These are phyloP conservation scores for Drosophila flavopinicola DNA, from an alignment of 2,888 invertebrate species.

Conservation along the genomic window DNA sequence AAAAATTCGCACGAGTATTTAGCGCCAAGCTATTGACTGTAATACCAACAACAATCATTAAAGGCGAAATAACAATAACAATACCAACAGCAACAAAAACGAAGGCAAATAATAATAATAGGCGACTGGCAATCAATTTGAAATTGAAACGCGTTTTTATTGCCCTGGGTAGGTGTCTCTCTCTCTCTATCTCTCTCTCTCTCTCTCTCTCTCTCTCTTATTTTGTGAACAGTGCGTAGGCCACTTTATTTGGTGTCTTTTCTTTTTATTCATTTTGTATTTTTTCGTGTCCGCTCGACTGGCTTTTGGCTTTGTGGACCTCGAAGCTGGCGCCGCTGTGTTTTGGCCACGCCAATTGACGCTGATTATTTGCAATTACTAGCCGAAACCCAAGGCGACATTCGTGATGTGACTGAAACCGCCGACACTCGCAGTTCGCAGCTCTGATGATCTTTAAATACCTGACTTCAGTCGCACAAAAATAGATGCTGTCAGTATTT, in stretches of 20 bases:
- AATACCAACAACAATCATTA: slow-evolving; percentile 47
- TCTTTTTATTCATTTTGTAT: slow-evolving; percentile 4
- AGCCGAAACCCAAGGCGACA: slow-evolving; percentile 62
- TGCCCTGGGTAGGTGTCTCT: slow-evolving; percentile 56
- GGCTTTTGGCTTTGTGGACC: slow-evolving; percentile 28
- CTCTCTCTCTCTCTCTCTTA: slow-evolving; percentile 35
- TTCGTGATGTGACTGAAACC: slow-evolving; percentile 59
- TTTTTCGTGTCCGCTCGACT: slow-evolving; percentile 16
- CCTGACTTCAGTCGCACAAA: slow-evolving; percentile 45
- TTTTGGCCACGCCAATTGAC: slow-evolving; percentile 73
- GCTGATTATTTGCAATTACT: slow-evolving; percentile 75
- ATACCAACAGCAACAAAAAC: slow-evolving; percentile 19
- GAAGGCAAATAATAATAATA: slow-evolving; percentile 61
- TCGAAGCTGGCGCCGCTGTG: slow-evolving; percentile 18
- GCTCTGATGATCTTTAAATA: slow-evolving; percentile 35
- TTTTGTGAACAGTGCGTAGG: slow-evolving; percentile 64
- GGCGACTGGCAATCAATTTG: slow-evolving; percentile 76
- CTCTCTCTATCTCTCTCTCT: slow-evolving; percentile 28
- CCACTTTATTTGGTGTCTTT: slow-evolving; percentile 43
- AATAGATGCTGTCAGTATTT: slow-evolving; percentile 62
- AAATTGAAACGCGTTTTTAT: slow-evolving; percentile 76
- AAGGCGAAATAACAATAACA: slow-evolving; percentile 50
- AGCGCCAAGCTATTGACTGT: slow-evolving; percentile 55
- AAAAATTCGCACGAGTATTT: slow-evolving; percentile 78
- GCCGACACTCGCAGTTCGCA: slow-evolving; percentile 21